A percentile compares a stretch with the other conserved stretches of the same genome.
These are phyloP conservation scores for Leptopilina boulardi DNA, from an alignment of 1,140 invertebrate genomes.

Conservation along the genomic window DNA sequence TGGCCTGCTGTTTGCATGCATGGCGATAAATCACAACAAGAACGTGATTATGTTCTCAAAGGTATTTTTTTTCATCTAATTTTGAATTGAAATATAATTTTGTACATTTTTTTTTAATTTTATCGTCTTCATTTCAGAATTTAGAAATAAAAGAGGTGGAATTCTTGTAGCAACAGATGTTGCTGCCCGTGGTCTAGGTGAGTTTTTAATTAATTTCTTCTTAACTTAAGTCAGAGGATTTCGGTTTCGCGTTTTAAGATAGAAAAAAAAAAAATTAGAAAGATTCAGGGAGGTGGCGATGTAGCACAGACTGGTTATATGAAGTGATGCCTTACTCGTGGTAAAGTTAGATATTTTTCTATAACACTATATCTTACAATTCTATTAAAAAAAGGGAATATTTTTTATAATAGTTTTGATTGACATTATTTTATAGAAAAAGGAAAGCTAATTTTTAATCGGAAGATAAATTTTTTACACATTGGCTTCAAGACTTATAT, in stretches of 20 bases:
- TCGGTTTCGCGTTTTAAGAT: conserved; percentile 41
- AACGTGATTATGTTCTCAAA: conserved; percentile 95
- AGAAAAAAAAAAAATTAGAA: not conserved
- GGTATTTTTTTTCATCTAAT: conserved; percentile 71
- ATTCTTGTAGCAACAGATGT: conserved; percentile 99
- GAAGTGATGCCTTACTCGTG: conserved; percentile 73
- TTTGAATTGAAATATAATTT: conserved; percentile 19
- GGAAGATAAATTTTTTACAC: not conserved
- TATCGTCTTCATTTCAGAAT: conserved; percentile 81
- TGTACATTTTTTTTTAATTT: conserved; percentile 24
- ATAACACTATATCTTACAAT: conserved; percentile 9
- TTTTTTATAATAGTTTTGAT: conserved; percentile 34
- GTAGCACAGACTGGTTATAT: conserved; percentile 77
- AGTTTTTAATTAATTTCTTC: conserved; percentile 70
- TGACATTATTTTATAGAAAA: not conserved
- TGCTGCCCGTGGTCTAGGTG: conserved; percentile 98
- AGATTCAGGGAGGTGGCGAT: conserved; percentile 66
- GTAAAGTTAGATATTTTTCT: conserved; percentile 37
- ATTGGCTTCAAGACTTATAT: not conserved
- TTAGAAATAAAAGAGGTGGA: conserved; percentile 91
- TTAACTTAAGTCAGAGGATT: conserved; percentile 35
- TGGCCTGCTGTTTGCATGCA: conserved; percentile 96
- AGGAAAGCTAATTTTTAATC: conserved; percentile 5
- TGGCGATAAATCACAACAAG: conserved; percentile 97
- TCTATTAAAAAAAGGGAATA: not conserved